Evolutionary conservation across 2,888 invertebrate genomes (phyloP).

Genomic region (Oligia fasciuncula): DNA sequence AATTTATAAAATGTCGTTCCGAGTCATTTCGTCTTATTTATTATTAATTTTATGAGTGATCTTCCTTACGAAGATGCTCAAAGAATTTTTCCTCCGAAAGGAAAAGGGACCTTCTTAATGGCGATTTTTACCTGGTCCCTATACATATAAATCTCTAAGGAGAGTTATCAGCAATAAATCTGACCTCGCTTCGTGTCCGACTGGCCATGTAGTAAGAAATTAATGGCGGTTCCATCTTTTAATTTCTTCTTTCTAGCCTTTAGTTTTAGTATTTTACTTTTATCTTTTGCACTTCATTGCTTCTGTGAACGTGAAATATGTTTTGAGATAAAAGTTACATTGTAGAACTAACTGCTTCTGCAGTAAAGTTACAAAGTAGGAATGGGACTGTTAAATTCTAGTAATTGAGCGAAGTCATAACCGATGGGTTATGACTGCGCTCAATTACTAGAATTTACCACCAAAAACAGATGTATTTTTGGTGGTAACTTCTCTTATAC

Average conservation of each 20-base stretch:
- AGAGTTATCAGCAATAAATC: conserved; percentile 64
- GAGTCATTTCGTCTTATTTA: conserved; percentile 56
- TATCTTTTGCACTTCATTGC: conserved; percentile 51
- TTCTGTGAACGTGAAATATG: conserved; percentile 27
- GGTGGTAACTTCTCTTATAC: background rate
- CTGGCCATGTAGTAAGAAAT: conserved; percentile 46
- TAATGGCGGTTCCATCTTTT: conserved; percentile 54
- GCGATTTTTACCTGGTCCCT: conserved; percentile 51
- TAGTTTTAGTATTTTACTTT: conserved; percentile 38
- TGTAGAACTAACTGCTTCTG: conserved; percentile 17
- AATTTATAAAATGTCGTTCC: conserved; percentile 62
- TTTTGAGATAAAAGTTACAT: conserved; percentile 25
- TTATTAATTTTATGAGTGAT: conserved; percentile 49
- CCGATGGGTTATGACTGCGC: too few relatives aligned
- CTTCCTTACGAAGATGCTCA: conserved; percentile 22
- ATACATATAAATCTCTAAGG: conserved; percentile 57
- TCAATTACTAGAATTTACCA: too few relatives aligned
- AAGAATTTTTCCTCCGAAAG: conserved; percentile 33
- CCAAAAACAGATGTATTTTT: background rate
- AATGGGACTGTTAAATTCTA: background rate
- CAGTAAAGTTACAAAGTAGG: conserved; percentile 33
- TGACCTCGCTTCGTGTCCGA: conserved; percentile 36
- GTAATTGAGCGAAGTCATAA: background rate
- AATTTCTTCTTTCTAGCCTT: conserved; percentile 44
- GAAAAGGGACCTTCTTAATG: conserved; percentile 23